Evolutionary conservation across 1,140 invertebrate species (phyloP), one percentile per base, ranked within the genome.

Genomic region (Antheraea mylitta): DNA sequence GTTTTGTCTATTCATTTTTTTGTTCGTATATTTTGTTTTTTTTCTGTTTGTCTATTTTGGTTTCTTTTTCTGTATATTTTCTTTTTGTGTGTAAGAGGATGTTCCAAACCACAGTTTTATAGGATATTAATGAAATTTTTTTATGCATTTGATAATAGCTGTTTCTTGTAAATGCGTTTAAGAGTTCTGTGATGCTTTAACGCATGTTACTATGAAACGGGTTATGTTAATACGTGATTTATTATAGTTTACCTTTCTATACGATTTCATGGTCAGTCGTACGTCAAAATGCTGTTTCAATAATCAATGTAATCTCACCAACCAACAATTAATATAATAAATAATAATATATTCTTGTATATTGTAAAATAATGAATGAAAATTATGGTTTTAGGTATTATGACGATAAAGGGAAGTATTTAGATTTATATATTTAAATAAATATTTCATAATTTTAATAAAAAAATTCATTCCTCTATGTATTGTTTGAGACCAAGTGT

Each of bases 321-420:
- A 71, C 66, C 65, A 66, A 73, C 70, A 75, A 53, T 16, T 53
- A 16, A 11, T 16, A 13, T 53, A 30, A 60, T 19, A 68, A 69
- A 74, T 81, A 76, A 83, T 81, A 78, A 75, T 85, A 85, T 90
- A 90, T 90, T 90, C 88, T 90, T 90, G 89, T 90, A 90, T 89
- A 90, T 85, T 90, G 82, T 91, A 86, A 87, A 85, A 77, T 80
- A 77, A 77, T 77, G 71, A 63, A 42, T 3, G 13, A 64, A 64
- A 37, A 64, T 37, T 42, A 64, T 42, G n/a, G 0, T 53, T 53
- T 53, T 53, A 53, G 13, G 45, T 16, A 53, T 53, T 0, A 65
- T 70, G 64, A 67, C 19, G 59, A 45, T 59, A 70, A 63, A 71
- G 62, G 45, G 60, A 58, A 53, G 11, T 16, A 13, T 53, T 53